Percentiles rank a stretch among this genome's conserved stretches.
Conservation (phyloP, 2,888 invertebrate genomes). For the Blera fallax region DNA sequence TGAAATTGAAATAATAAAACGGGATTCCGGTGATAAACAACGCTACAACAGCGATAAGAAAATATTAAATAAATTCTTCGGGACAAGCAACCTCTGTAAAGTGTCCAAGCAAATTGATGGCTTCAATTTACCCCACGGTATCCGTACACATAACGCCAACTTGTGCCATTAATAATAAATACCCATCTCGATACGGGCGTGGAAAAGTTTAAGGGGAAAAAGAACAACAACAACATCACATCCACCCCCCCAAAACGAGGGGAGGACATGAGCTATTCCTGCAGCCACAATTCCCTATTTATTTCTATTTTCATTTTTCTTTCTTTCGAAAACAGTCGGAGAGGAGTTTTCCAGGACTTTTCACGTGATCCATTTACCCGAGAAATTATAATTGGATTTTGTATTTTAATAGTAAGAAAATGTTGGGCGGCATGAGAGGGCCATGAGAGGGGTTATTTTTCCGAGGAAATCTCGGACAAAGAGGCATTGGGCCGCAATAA, state of each 20-base stretch:
- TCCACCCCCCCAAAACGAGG: neutral
- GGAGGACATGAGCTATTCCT: neutral
- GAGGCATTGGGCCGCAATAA: neutral
- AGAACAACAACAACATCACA: too few relatives aligned
- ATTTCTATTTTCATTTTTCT: neutral
- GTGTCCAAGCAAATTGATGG: slow-evolving; percentile 61
- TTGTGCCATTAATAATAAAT: slow-evolving; percentile 52
- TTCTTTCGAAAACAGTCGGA: neutral
- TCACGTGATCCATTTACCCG: slow-evolving; percentile 33
- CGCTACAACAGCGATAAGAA: slow-evolving; percentile 19
- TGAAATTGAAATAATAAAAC: slow-evolving; percentile 50
- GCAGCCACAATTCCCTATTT: neutral
- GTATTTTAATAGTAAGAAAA: neutral
- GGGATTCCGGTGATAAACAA: slow-evolving; percentile 16
- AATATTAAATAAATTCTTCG: slow-evolving; percentile 42
- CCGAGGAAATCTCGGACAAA: neutral
- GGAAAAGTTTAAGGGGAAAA: neutral
- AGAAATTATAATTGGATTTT: slow-evolving; percentile 41
- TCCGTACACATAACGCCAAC: neutral
- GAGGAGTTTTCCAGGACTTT: neutral
- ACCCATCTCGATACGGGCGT: neutral
- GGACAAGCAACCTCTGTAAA: slow-evolving; percentile 53
- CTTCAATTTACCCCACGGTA: slow-evolving; percentile 44
- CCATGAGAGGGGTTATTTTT: neutral
- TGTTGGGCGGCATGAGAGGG: neutral